Conservation (phyloP, 2,888 invertebrate species). For the Mantis religiosa region DNA sequence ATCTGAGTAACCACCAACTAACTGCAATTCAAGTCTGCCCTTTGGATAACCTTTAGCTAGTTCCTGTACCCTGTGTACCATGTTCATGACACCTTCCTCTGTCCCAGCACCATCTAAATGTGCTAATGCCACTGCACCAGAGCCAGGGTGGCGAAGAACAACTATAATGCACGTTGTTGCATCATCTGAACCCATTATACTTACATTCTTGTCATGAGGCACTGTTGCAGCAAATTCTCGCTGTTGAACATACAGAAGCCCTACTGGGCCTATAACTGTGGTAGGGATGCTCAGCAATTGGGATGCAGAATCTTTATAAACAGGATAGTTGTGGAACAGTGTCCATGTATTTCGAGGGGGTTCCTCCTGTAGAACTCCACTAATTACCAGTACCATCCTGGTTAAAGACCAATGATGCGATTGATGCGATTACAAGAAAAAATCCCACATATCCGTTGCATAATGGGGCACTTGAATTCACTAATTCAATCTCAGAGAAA, state of each 20-base stretch:
- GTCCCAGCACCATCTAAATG: constrained; percentile 82
- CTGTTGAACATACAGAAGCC: constrained; percentile 84
- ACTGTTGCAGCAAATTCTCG: constrained; percentile 87
- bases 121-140: constrained; percentile 81
- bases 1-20: constrained; percentile 89
- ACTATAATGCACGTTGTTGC: constrained; percentile 92
- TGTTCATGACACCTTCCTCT: constrained; percentile 75
- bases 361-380: constrained; percentile 86
- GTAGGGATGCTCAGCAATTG: constrained; percentile 75
- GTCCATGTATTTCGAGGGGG: constrained; percentile 80
- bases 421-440: too few relatives aligned
- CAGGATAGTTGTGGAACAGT: constrained; percentile 77
- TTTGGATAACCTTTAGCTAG: constrained; percentile 81
- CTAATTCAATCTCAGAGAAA: too few relatives aligned
- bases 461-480: too few relatives aligned
- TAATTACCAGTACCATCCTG: constrained; percentile 81
- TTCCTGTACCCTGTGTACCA: constrained; percentile 83
- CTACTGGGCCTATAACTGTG: constrained; percentile 77
- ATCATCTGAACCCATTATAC: constrained; percentile 78
- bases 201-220: constrained; percentile 89
- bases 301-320: constrained; percentile 81
- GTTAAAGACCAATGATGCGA: too few relatives aligned
- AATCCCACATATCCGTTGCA: too few relatives aligned
- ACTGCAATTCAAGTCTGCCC: constrained; percentile 82
- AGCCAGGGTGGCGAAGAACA: constrained; percentile 87